Evolutionary conservation across 2,113 vertebrate species (phyloP).

Genomic region (Stomatorhinus ivindoensis): DNA sequence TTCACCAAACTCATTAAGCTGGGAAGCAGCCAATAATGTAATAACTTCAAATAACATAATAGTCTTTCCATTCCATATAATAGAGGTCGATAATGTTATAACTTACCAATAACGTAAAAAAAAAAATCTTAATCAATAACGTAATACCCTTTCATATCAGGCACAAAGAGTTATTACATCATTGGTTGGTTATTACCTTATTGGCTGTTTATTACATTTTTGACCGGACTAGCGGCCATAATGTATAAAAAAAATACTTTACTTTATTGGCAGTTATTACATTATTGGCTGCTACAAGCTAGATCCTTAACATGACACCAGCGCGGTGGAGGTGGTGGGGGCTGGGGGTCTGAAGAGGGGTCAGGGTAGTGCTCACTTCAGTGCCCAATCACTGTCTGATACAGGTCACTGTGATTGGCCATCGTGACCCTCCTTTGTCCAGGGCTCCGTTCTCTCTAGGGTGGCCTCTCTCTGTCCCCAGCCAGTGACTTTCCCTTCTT

Average conservation of each 20-base stretch:
- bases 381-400: neutral
- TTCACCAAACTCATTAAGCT: neutral
- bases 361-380: neutral
- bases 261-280: neutral
- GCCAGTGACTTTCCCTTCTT: neutral
- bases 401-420: neutral
- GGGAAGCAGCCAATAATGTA: no score
- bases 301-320: neutral
- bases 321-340: neutral
- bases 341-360: neutral
- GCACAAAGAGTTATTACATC: neutral
- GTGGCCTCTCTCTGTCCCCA: neutral
- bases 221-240: neutral
- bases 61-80: neutral
- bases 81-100: neutral
- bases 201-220: neutral
- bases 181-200: neutral
- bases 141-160: neutral
- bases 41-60: no score
- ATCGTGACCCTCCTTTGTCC: neutral
- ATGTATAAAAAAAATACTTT: no score
- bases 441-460: neutral
- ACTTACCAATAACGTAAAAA: neutral
- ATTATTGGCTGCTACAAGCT: neutral
- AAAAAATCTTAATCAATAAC: neutral